phyloP scores from a whole-genome alignment of 2,888 invertebrate species.

The Drosophila diplacantha region DNA sequence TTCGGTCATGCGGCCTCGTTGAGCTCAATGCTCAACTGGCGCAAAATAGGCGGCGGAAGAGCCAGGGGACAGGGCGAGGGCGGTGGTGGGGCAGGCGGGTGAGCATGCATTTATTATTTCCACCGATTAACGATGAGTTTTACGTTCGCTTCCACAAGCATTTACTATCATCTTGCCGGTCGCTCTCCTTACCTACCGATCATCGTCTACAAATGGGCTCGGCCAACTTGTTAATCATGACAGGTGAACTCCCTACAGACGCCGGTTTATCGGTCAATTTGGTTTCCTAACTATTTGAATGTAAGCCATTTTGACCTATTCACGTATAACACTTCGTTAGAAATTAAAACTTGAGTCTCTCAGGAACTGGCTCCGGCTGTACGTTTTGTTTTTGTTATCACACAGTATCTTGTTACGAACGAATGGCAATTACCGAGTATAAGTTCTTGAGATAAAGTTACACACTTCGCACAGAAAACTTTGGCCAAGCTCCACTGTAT shows the following conservation, averaged over 20 bases:
- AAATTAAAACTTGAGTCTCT: neutral
- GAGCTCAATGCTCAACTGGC: constrained; percentile 66
- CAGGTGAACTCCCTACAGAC: constrained; percentile 6
- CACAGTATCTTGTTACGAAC: neutral
- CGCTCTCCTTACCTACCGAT: constrained; percentile 14
- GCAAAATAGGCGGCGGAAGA: constrained; percentile 24
- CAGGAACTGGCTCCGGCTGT: neutral
- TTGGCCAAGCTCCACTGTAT: constrained; percentile 8
- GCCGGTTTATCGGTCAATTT: neutral
- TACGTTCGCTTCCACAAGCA: constrained; percentile 50
- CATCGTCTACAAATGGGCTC: constrained; percentile 24
- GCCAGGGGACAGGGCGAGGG: constrained; percentile 24
- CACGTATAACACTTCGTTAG: neutral
- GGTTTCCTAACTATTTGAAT: neutral
- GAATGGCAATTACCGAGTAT: too few species aligned
- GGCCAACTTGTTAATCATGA: constrained; percentile 43
- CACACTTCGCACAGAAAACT: neutral
- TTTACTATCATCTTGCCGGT: constrained; percentile 27
- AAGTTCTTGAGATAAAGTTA: neutral
- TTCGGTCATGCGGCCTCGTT: constrained; percentile 67
- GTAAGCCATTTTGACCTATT: too few species aligned
- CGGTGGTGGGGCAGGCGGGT: constrained; percentile 18
- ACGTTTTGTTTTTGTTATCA: neutral
- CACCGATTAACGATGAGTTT: constrained; percentile 67
- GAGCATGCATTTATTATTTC: constrained; percentile 62